Evolutionary conservation across 2,113 vertebrate genomes (phyloP).

Genomic region (Cebus imitator): DNA sequence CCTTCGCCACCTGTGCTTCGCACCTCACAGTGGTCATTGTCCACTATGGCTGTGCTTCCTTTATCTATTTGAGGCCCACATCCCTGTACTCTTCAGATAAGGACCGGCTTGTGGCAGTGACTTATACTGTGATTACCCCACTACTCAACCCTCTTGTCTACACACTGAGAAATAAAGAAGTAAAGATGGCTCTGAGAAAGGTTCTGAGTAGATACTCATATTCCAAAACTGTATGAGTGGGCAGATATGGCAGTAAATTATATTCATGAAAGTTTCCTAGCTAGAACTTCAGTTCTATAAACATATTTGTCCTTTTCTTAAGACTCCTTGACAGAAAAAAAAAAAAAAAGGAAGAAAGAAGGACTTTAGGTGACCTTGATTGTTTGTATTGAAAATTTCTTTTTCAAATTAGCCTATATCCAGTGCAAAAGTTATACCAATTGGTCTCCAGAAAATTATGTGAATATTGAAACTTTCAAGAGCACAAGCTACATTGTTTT

Average conservation of each 20-base stretch:
- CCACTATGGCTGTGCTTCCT: conserved; percentile 61
- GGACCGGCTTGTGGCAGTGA: conserved; percentile 55
- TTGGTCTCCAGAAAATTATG: neutral
- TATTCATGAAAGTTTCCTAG: neutral
- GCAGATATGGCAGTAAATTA: neutral
- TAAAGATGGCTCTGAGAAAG: conserved; percentile 48
- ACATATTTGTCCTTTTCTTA: neutral
- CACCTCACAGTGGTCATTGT: conserved; percentile 65
- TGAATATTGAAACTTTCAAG: neutral
- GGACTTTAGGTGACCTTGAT: neutral
- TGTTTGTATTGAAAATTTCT: neutral
- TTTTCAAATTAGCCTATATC: neutral
- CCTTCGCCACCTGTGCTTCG: conserved; percentile 68
- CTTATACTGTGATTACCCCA: conserved; percentile 62
- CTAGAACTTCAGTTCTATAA: neutral
- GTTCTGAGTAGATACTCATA: neutral
- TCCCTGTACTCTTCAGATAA: conserved; percentile 39
- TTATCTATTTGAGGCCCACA: conserved; percentile 63
- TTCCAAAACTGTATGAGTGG: neutral
- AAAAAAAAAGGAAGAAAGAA: neutral
- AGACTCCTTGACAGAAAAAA: neutral
- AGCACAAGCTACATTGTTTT: neutral
- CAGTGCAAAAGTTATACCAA: neutral
- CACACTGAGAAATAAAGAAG: conserved; percentile 65
- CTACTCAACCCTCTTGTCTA: conserved; percentile 59